Evolutionary conservation across 2,888 invertebrate species (phyloP).

Genomic region (Bembecia ichneumoniformis): DNA sequence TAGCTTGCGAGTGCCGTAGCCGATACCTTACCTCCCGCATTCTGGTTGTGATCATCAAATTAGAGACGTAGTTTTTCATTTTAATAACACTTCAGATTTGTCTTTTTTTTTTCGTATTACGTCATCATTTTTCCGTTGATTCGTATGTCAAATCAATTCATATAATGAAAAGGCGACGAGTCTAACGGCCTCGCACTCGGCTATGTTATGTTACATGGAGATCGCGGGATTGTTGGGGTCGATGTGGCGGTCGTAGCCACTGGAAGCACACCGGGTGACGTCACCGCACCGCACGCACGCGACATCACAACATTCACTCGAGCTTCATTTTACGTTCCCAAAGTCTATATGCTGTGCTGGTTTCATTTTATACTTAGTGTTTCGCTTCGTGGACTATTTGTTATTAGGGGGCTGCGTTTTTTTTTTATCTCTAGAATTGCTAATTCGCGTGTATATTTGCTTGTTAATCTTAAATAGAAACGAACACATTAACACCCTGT

Average conservation of each 20-base stretch:
- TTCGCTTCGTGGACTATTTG: conserved; percentile 30
- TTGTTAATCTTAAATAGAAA: conserved; percentile 2
- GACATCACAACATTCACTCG: conserved; percentile 46
- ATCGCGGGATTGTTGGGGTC: conserved; percentile 46
- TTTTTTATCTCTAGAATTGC: conserved; percentile 20
- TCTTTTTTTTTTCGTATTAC: conserved; percentile 31
- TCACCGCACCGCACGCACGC: conserved; percentile 23
- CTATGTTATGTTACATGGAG: conserved; percentile 41
- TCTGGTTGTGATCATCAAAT: conserved; percentile 73
- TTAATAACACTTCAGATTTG: conserved; percentile 69
- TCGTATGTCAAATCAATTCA: conserved; percentile 41
- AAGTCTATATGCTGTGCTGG: conserved; percentile 44
- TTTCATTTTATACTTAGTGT: conserved; percentile 40
- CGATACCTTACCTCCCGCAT: conserved; percentile 73
- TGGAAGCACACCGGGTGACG: conserved; percentile 62
- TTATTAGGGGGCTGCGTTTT: conserved; percentile 39
- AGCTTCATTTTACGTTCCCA: conserved; percentile 46
- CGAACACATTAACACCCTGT: background rate
- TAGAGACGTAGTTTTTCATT: conserved; percentile 72
- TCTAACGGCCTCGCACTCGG: conserved; percentile 63
- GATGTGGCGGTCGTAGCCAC: conserved; percentile 32
- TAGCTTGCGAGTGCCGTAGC: conserved; percentile 78
- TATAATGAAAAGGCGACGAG: conserved; percentile 46
- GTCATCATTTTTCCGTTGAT: conserved; percentile 25
- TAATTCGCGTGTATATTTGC: conserved; percentile 8